These are phyloP conservation scores for Scaptomyza flava DNA, from an alignment of 2,888 invertebrate genomes.

Conservation along the genomic window DNA sequence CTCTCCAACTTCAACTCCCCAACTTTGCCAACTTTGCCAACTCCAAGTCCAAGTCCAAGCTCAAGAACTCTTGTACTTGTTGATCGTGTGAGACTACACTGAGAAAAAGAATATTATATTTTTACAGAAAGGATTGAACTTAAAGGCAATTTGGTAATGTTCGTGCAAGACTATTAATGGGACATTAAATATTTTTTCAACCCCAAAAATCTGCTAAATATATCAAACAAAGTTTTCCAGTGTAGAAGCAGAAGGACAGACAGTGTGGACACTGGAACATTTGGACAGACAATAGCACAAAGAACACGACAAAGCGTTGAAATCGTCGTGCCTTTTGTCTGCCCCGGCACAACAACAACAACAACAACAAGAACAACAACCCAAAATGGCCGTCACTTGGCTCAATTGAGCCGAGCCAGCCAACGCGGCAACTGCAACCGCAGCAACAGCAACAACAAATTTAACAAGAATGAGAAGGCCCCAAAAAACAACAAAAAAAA, in stretches of 20 bases:
- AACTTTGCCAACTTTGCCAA: constrained; percentile 17
- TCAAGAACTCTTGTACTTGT: constrained; percentile 73
- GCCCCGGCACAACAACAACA: constrained; percentile 45
- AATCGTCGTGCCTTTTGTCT: constrained; percentile 82
- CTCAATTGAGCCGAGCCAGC: constrained; percentile 49
- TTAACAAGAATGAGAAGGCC: constrained; percentile 1
- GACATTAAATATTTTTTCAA: no score
- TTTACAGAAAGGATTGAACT: no score
- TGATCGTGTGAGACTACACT: constrained; percentile 52
- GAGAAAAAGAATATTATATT: background rate
- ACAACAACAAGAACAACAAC: background rate
- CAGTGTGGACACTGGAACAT: constrained; percentile 9
- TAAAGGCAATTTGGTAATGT: no score
- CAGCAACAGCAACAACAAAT: constrained; percentile 25
- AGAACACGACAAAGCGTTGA: constrained; percentile 82
- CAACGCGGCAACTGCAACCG: constrained; percentile 49
- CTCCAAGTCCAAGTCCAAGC: constrained; percentile 54
- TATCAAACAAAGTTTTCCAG: background rate
- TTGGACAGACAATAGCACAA: constrained; percentile 59
- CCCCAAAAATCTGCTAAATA: no score
- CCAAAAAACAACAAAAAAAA: background rate
- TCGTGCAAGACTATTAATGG: no score
- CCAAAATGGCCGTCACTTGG: constrained; percentile 55
- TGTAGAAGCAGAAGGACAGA: constrained; percentile 17
- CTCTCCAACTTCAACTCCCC: constrained; percentile 21